Evolutionary conservation across 1,140 invertebrate genomes (phyloP).

Genomic region (Pseudomyrmex sp.): DNA sequence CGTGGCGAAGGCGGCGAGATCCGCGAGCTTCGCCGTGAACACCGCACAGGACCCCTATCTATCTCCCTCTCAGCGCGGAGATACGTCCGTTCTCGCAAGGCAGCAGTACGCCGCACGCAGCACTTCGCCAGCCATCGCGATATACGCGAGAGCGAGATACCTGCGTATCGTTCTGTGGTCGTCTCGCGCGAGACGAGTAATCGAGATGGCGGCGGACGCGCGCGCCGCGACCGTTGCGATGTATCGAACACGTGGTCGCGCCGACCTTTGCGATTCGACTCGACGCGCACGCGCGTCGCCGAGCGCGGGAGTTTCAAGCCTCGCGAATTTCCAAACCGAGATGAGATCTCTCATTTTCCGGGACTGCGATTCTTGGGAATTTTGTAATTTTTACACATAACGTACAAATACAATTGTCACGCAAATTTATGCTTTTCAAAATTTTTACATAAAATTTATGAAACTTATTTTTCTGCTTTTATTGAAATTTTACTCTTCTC

Average conservation of each 20-base stretch:
- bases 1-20: constrained; percentile 5
- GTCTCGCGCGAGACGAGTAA: constrained; percentile 2
- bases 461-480: too few relatives aligned
- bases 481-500: too few relatives aligned
- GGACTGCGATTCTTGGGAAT: too few relatives aligned
- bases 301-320: too few relatives aligned
- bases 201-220: background rate
- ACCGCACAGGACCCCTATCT: background rate
- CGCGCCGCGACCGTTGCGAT: background rate
- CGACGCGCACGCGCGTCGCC: background rate
- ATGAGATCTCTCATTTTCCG: too few relatives aligned
- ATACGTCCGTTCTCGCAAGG: constrained; percentile 27
- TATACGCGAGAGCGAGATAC: constrained; percentile 10
- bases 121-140: constrained; percentile 48
- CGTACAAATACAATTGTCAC: too few relatives aligned
- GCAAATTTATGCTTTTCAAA: too few relatives aligned
- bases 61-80: constrained; percentile 46
- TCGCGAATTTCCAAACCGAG: too few relatives aligned
- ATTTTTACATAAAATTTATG: too few relatives aligned
- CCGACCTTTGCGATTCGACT: background rate
- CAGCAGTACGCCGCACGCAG: constrained; percentile 45
- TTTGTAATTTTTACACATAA: too few relatives aligned
- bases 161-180: background rate
- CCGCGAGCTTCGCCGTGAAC: constrained; percentile 13
- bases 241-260: background rate